Percentiles rank a stretch among this genome's conserved stretches.
Conservation (phyloP, 2,888 invertebrate genomes). For the Aromia moschata region DNA sequence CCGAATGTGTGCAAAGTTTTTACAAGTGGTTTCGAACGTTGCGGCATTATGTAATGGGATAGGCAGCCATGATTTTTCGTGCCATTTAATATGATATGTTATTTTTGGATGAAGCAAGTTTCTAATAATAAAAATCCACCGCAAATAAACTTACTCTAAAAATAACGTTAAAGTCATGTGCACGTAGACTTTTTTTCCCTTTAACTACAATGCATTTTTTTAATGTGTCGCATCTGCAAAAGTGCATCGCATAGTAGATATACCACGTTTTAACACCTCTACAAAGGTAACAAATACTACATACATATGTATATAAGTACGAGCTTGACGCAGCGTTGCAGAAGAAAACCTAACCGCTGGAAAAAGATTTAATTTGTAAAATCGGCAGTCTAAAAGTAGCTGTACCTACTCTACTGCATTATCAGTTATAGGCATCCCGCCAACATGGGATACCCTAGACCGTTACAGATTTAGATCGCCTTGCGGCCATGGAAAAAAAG, state of each 20-base stretch:
- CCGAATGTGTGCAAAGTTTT: conserved; percentile 25
- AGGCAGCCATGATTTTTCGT: conserved; percentile 50
- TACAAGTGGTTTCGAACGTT: conserved; percentile 22
- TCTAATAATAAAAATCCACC: conserved; percentile 56
- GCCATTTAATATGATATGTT: conserved; percentile 53
- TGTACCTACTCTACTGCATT: conserved; percentile 54
- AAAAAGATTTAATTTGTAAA: conserved; percentile 32
- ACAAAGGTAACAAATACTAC: no score
- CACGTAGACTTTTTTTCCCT: conserved; percentile 18
- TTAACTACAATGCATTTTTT: conserved; percentile 25
- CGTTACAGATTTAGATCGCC: conserved; percentile 58
- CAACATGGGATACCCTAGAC: conserved; percentile 59
- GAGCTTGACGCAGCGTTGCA: no score
- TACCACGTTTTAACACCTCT: no score
- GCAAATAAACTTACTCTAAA: conserved; percentile 49
- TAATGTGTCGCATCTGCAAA: neutral
- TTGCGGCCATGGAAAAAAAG: conserved; percentile 35
- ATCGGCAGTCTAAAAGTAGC: conserved; percentile 57
- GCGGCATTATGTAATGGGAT: conserved; percentile 52
- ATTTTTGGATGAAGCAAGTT: conserved; percentile 57
- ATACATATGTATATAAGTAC: no score
- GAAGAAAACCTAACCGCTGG: neutral
- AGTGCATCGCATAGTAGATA: no score
- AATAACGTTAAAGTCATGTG: conserved; percentile 39
- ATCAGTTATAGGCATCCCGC: conserved; percentile 60